phyloP scores from a whole-genome alignment of 2,888 invertebrate genomes.

The Eueremaeus valkanovi region DNA sequence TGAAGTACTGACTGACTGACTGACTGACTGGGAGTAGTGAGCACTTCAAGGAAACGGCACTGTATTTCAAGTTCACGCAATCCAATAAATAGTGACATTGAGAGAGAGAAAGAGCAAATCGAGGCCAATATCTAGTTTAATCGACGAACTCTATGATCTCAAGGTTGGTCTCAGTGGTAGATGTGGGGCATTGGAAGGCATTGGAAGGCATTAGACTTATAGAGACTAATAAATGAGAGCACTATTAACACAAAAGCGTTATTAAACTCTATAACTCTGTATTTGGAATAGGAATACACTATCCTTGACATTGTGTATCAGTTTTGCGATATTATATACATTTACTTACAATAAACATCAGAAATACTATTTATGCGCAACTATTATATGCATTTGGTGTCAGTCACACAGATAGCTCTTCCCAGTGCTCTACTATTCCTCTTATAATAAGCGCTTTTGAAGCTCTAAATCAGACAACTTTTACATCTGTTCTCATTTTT shows the following conservation, averaged over 20 bases:
- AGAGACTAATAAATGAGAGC: conserved; percentile 13
- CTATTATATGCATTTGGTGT: no score
- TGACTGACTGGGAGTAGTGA: no score
- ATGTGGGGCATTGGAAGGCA: conserved; percentile 7
- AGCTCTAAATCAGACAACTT: background rate
- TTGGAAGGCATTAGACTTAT: no score
- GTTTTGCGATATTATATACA: background rate
- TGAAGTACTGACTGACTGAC: no score
- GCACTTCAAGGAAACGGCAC: background rate
- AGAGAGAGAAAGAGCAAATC: background rate
- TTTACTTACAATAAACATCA: background rate
- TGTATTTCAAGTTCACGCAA: conserved; percentile 2
- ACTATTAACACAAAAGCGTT: background rate
- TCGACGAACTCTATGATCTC: background rate
- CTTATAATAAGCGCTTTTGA: background rate
- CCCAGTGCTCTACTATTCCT: background rate
- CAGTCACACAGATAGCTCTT: no score
- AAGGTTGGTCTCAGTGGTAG: conserved; percentile 13
- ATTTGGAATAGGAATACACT: background rate
- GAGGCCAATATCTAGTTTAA: conserved; percentile 21
- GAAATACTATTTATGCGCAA: conserved; percentile 27
- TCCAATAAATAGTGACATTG: conserved; percentile 20
- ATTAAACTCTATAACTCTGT: background rate
- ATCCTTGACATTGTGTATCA: conserved; percentile 25
- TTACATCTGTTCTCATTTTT: background rate